These are phyloP conservation scores for Chamaea fasciata DNA, from an alignment of 2,113 vertebrate species.

Conservation along the genomic window DNA sequence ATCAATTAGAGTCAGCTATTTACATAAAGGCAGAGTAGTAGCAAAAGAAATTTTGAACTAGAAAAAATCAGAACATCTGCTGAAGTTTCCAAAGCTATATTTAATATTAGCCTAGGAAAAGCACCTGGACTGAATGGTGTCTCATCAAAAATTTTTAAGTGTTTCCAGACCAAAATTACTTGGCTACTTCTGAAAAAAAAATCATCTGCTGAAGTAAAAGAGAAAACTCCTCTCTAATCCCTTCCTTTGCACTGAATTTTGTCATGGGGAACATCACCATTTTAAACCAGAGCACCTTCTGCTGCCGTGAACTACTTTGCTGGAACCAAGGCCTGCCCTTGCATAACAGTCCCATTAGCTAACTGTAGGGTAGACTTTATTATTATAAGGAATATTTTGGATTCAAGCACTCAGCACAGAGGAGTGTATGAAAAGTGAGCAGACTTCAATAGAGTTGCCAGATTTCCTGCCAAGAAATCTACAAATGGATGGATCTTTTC, in stretches of 20 bases:
- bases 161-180: slow-evolving; percentile 13
- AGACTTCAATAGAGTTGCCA: neutral
- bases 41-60: neutral
- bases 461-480: neutral
- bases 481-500: neutral
- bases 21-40: slow-evolving; percentile 5
- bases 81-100: slow-evolving; percentile 37
- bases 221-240: neutral
- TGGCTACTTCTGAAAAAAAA: neutral
- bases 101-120: slow-evolving; percentile 42
- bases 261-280: neutral
- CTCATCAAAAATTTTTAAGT: slow-evolving; percentile 11
- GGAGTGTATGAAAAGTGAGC: neutral
- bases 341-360: neutral
- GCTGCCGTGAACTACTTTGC: neutral
- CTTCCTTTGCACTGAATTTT: neutral
- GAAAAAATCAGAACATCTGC: slow-evolving; percentile 21
- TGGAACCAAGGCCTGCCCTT: neutral
- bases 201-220: neutral
- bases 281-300: neutral
- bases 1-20: slow-evolving; percentile 3
- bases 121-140: slow-evolving; percentile 33
- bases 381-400: neutral
- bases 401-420: neutral
- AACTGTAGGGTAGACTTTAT: neutral